Percentiles rank a stretch among this genome's conserved stretches.
These are phyloP conservation scores for Pionites leucogaster DNA, from an alignment of 2,113 vertebrate genomes.

Conservation along the genomic window DNA sequence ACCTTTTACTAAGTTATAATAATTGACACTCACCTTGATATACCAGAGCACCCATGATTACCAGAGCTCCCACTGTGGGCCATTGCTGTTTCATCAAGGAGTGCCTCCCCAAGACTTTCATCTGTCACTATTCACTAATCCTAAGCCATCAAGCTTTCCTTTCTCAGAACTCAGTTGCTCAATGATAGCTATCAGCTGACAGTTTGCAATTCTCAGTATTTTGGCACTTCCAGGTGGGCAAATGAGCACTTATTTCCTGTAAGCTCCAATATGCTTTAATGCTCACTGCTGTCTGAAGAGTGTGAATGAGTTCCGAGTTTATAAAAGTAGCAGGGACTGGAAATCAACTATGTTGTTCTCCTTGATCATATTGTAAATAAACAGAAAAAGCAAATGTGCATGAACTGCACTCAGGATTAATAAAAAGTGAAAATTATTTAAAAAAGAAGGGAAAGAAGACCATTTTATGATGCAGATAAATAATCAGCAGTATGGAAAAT, in stretches of 20 bases:
- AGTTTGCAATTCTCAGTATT: neutral
- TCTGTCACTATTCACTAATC: neutral
- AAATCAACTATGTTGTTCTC: neutral
- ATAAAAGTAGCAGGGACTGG: neutral
- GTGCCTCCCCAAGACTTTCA: neutral
- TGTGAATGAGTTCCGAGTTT: neutral
- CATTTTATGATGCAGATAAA: neutral
- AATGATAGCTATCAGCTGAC: neutral
- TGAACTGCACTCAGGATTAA: neutral
- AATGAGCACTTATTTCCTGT: neutral
- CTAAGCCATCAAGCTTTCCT: neutral
- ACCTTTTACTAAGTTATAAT: neutral
- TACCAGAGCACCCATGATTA: neutral
- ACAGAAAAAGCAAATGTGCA: too few relatives aligned
- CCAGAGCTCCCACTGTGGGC: neutral
- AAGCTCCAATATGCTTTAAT: neutral
- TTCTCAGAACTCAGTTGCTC: neutral
- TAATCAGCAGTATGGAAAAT: neutral
- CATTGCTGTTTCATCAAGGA: neutral
- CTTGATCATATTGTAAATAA: neutral
- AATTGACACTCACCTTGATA: neutral
- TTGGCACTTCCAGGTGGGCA: neutral
- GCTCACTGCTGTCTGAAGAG: neutral
- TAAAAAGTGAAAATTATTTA: neutral
- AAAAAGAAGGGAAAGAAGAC: neutral